Evolutionary conservation across 1,140 invertebrate species (phyloP).

Genomic region (Homarus americanus): DNA sequence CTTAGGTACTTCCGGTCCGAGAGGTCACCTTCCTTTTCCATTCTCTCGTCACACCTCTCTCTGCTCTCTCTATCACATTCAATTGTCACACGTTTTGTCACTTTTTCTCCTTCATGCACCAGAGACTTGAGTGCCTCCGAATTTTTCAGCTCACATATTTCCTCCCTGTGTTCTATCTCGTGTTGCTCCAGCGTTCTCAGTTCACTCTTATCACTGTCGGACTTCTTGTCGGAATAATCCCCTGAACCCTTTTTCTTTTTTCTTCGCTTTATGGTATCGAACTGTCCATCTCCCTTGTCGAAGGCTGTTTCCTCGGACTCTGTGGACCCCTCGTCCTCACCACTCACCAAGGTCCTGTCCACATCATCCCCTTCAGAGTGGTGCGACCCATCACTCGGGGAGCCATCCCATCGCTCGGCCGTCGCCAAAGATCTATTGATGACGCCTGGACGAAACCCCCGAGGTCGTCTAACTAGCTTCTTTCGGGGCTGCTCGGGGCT

Average conservation of each 20-base stretch:
- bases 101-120: constrained; percentile 56
- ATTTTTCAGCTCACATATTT: constrained; percentile 59
- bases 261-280: constrained; percentile 90
- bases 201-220: constrained; percentile 75
- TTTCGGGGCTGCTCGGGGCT: constrained; percentile 88
- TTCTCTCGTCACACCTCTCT: constrained; percentile 53
- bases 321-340: constrained; percentile 87
- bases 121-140: constrained; percentile 56
- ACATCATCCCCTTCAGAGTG: constrained; percentile 70
- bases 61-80: constrained; percentile 58
- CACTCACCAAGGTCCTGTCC: constrained; percentile 78
- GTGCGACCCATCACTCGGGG: constrained; percentile 70
- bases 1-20: constrained; percentile 82
- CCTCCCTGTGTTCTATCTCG: constrained; percentile 70
- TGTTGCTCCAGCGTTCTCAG: constrained; percentile 53
- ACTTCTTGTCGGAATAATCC: constrained; percentile 69
- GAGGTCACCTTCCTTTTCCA: constrained; percentile 68
- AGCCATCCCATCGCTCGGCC: constrained; percentile 61
- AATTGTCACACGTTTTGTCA: constrained; percentile 65
- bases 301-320: constrained; percentile 81
- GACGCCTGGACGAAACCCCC: constrained; percentile 79
- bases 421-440: constrained; percentile 53
- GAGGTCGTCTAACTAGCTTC: constrained; percentile 86
- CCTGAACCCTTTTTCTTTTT: constrained; percentile 81
- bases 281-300: constrained; percentile 85